Percentiles rank a stretch among this genome's conserved stretches.
These are phyloP conservation scores for Clinocottus analis DNA, from an alignment of 2,113 vertebrate genomes.

Conservation along the genomic window DNA sequence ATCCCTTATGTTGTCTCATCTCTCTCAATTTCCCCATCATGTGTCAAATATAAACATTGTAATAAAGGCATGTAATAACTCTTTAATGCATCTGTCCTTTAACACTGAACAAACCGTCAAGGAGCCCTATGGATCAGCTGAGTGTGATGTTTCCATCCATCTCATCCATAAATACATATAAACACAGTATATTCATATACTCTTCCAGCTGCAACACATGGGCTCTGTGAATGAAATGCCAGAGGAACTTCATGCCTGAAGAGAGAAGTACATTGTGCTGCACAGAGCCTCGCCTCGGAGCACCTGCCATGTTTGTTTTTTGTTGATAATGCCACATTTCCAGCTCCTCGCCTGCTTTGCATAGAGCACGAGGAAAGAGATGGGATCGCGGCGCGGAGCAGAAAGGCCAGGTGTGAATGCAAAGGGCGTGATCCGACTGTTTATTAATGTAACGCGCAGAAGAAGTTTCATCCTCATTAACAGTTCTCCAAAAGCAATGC, in stretches of 20 bases:
- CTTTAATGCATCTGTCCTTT: not conserved
- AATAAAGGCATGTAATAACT: too few relatives aligned
- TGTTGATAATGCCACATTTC: constrained; percentile 54
- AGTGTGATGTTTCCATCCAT: not conserved
- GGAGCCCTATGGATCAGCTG: not conserved
- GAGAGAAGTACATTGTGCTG: constrained; percentile 9
- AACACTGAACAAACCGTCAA: not conserved
- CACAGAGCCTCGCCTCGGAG: constrained; percentile 3
- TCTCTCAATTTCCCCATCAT: not conserved
- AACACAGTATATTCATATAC: not conserved
- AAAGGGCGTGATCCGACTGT: constrained; percentile 43
- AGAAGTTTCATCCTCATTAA: not conserved
- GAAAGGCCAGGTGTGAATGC: constrained; percentile 44
- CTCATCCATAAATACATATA: not conserved
- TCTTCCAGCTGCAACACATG: not conserved
- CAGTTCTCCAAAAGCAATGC: not conserved
- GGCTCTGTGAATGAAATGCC: constrained; percentile 16
- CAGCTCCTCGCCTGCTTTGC: constrained; percentile 30
- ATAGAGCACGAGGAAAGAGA: constrained; percentile 27
- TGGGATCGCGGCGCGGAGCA: constrained; percentile 28
- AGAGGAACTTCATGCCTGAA: constrained; percentile 12
- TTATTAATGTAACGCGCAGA: constrained; percentile 2
- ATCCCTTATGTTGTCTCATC: too few relatives aligned
- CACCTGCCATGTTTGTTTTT: constrained; percentile 56
- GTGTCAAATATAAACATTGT: too few relatives aligned